Evolutionary conservation across 2,113 vertebrate genomes (phyloP), one percentile per base, ranked within the genome.

Genomic region (Lutjanus erythropterus): DNA sequence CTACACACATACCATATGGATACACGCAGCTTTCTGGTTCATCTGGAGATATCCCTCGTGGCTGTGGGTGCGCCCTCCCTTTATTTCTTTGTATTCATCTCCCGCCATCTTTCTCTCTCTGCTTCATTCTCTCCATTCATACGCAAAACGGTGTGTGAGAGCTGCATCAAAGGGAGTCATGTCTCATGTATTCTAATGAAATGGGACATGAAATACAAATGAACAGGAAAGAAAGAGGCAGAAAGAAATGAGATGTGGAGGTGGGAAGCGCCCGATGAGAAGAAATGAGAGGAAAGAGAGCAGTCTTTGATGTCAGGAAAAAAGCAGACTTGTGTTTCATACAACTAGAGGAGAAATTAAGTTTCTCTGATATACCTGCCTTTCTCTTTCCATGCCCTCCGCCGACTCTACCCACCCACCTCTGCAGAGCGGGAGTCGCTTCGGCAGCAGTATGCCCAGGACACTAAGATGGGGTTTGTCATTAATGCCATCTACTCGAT

Each of bases 381-480:
- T 66, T 75, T 66, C 39, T 69, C 8, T 65, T 50, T 44, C 59
- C 59, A 35, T 19, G 44, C 55, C 39, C 16, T 35, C 14, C 23
- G 16, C 37, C 3, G 3, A 21, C 27, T 44, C 60, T 31, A 15
- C 42, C 58, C 52, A 44, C 50, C 41, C 47, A 33, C 59, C 58
- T 46, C 44, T 81, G 42, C 91, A 99, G 98, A 96, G 80, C 94
- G 96, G 65, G 94, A 98, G 86, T 97, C 97, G 7, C 94, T 99
- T 60, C 95, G 92, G 74, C 96, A 97, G 0, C 97, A 99, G 80
- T 98, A 99, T 0, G 96, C 98, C 35, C 98, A 99, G 92, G 98
- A 99, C 94, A 99, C 97, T 67, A 99, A 99, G 94, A 99, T 99
- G 98, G 98, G 98, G 8, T 99, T 99, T 74, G 98, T 99, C 61